These are phyloP conservation scores for Xestia xanthographa DNA, from an alignment of 2,888 invertebrate genomes.

Conservation along the genomic window DNA sequence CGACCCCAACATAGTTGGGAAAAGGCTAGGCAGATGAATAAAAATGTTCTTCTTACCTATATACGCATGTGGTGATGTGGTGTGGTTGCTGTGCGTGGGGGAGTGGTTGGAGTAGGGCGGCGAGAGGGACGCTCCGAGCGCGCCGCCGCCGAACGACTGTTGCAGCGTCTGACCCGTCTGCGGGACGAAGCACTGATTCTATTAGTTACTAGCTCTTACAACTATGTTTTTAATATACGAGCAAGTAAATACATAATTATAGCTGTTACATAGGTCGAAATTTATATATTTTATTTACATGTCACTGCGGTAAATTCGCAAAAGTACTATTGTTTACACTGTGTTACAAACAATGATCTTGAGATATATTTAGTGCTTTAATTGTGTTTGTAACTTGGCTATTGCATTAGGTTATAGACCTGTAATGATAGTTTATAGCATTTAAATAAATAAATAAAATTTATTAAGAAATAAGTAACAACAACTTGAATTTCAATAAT, in stretches of 20 bases:
- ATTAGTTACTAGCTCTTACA: conserved; percentile 31
- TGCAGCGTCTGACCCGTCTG: conserved; percentile 93
- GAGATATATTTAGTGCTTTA: too few species aligned
- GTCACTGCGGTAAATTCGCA: too few species aligned
- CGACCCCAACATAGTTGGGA: too few species aligned
- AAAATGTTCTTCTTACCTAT: conserved; percentile 90
- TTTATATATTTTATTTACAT: too few species aligned
- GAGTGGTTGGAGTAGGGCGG: conserved; percentile 97
- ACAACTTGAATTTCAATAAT: background rate
- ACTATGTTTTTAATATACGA: background rate
- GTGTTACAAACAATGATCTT: too few species aligned
- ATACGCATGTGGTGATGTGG: conserved; percentile 94
- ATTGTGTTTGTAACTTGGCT: too few species aligned
- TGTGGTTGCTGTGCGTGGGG: conserved; percentile 96
- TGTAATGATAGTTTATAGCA: too few species aligned
- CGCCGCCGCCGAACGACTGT: conserved; percentile 89
- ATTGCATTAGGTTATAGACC: too few species aligned
- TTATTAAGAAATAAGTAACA: background rate
- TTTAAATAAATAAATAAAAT: too few species aligned
- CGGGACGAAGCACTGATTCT: conserved; percentile 56
- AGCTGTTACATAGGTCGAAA: too few species aligned
- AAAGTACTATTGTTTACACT: too few species aligned
- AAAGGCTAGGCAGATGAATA: too few species aligned
- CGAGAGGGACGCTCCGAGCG: conserved; percentile 92
- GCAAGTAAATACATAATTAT: background rate